Conservation (phyloP, 2,888 invertebrate genomes). For the Crossocerus cetratus region DNA sequence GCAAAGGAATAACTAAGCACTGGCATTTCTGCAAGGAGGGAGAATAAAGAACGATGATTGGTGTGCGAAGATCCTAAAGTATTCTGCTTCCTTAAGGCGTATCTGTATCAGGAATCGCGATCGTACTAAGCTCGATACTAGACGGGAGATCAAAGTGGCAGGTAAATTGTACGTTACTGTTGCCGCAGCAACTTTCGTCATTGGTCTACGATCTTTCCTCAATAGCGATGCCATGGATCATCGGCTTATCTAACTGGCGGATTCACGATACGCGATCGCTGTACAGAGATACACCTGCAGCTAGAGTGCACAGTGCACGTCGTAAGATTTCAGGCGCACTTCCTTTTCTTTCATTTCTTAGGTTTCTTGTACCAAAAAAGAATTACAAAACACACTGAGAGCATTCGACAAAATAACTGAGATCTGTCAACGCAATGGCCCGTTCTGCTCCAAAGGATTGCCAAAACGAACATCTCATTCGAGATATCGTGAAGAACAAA, state of each 20-base stretch:
- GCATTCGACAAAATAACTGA: too few relatives aligned
- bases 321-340: too few relatives aligned
- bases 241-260: constrained; percentile 65
- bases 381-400: too few relatives aligned
- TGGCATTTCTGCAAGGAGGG: not conserved
- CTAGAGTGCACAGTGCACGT: too few relatives aligned
- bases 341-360: too few relatives aligned
- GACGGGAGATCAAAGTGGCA: constrained; percentile 10
- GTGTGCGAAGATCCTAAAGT: not conserved
- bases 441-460: too few relatives aligned
- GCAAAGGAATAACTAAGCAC: too few relatives aligned
- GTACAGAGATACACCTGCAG: constrained; percentile 40
- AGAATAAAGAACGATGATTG: not conserved
- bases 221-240: constrained; percentile 62
- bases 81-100: not conserved
- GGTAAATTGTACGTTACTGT: constrained; percentile 47
- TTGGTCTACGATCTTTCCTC: constrained; percentile 34
- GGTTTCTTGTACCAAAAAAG: too few relatives aligned
- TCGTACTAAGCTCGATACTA: not conserved
- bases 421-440: too few relatives aligned
- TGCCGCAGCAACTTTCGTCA: constrained; percentile 39
- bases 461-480: too few relatives aligned
- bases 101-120: constrained; percentile 1
- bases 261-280: constrained; percentile 66
- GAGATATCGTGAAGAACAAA: too few relatives aligned